Conservation (phyloP, 2,888 invertebrate genomes). For the Dynastes grantii region DNA sequence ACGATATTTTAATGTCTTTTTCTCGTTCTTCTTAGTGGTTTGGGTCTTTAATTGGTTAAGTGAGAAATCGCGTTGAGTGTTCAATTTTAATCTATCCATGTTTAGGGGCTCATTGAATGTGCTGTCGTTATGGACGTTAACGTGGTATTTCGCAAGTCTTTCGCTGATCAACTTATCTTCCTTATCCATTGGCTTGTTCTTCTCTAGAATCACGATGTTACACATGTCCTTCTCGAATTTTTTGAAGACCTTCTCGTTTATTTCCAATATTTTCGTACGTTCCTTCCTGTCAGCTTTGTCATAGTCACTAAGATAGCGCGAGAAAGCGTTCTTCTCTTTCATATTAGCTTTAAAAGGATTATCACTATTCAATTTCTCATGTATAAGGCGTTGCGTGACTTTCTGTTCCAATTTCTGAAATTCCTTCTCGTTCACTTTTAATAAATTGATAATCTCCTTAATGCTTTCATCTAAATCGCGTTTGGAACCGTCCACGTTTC, state of each 20-base stretch:
- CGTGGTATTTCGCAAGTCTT: neutral
- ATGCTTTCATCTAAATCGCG: neutral
- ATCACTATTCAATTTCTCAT: slow-evolving; percentile 12
- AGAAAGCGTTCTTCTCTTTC: slow-evolving; percentile 26
- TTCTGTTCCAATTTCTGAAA: slow-evolving; percentile 49
- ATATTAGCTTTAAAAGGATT: slow-evolving; percentile 19
- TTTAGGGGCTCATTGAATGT: neutral
- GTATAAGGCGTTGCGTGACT: slow-evolving; percentile 46
- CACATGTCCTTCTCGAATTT: slow-evolving; percentile 51
- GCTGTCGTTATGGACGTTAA: slow-evolving; percentile 1
- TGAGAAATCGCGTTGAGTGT: neutral
- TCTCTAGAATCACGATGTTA: slow-evolving; percentile 48
- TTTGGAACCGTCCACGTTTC: neutral
- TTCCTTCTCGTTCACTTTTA: slow-evolving; percentile 45
- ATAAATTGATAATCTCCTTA: slow-evolving; percentile 28
- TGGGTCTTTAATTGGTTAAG: neutral
- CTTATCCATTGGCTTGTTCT: slow-evolving; percentile 20
- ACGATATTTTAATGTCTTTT: neutral
- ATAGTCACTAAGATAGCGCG: slow-evolving; percentile 25
- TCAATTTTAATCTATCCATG: neutral
- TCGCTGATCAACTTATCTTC: slow-evolving; percentile 19
- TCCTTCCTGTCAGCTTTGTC: slow-evolving; percentile 46
- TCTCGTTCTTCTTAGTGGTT: neutral
- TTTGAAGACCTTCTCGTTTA: slow-evolving; percentile 49
- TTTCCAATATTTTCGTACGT: slow-evolving; percentile 46